Evolutionary conservation across 2,888 invertebrate species (phyloP), one percentile per base, ranked within the genome.

Genomic region (Meliscaeva auricollis): DNA sequence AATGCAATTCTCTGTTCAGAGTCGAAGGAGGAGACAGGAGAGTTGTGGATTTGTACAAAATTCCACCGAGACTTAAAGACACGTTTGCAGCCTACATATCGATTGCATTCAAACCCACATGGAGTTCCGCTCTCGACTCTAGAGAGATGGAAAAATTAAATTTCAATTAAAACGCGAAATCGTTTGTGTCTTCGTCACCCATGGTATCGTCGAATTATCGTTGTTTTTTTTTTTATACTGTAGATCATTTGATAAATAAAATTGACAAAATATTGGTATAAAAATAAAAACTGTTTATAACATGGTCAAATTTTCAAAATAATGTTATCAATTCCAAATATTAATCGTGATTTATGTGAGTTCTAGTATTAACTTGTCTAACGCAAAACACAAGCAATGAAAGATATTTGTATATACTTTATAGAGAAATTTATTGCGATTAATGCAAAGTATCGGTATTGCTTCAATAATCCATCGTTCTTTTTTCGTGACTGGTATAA

Each of bases 1-100:
- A 56, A 56, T 38, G 17, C 26, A 20, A 9, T 54, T 13, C 44
- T 30, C n/a, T 20, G 3, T 13, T 9, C 1, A 44, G n/a, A n/a
- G n/a, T n/a, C 22, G 13, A 6, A 15, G 20, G 32, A 48, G 11
- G 17, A 22, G n/a, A 17, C 11, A 22, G 58, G 20, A 26, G 52
- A n/a, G 30, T 22, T 46, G 50, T 38, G 3, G 13, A 38, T 9
- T 38, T 9, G 38, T 8, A 38, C 9, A 72, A 50, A 78, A 74
- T 78, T 66, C 82, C 58, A 56, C 5, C 8, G 70, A 26, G 54
- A 41, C 46, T 50, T 17, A 74, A 26, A 62, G 78, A 83, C 78
- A 83, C 78, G 83, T 79, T 75, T 79, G 3, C 78, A 84, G 54
- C 84, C 84, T 84, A 84, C 84, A 84, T 83, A 78, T 83, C 79